These are phyloP conservation scores for Stomorhina lunata DNA, from an alignment of 2,888 invertebrate genomes.

Conservation along the genomic window DNA sequence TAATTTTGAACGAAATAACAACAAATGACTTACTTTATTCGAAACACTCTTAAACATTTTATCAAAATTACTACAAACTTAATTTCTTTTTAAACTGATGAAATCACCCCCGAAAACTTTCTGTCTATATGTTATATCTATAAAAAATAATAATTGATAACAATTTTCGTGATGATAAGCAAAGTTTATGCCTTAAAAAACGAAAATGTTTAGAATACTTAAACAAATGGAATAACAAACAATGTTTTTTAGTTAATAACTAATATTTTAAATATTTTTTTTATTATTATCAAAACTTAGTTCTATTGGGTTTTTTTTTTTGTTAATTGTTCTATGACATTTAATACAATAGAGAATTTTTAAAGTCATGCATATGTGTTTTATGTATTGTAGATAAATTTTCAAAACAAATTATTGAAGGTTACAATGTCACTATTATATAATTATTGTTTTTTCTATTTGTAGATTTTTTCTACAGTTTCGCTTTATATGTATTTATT, in stretches of 20 bases:
- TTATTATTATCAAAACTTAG: background rate
- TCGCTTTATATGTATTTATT: background rate
- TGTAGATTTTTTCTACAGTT: background rate
- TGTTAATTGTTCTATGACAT: background rate
- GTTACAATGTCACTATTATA: slow-evolving; percentile 40
- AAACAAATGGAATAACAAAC: background rate
- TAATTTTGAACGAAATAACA: too few species aligned
- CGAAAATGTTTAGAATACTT: background rate
- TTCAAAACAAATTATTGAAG: slow-evolving; percentile 34
- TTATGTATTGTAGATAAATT: background rate
- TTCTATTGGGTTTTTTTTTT: background rate
- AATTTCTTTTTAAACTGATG: too few species aligned
- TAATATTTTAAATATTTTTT: background rate
- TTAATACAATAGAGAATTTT: background rate
- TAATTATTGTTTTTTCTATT: background rate
- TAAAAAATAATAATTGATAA: background rate
- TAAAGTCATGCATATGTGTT: background rate
- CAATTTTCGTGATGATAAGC: slow-evolving; percentile 2
- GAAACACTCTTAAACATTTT: background rate
- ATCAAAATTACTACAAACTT: too few species aligned
- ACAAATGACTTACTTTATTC: background rate
- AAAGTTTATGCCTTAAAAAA: background rate
- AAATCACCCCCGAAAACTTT: too few species aligned
- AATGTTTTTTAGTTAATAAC: background rate
- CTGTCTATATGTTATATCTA: background rate